Evolutionary conservation across 1,140 invertebrate genomes (phyloP).

Genomic region (Zeugodacus cucurbitae): DNA sequence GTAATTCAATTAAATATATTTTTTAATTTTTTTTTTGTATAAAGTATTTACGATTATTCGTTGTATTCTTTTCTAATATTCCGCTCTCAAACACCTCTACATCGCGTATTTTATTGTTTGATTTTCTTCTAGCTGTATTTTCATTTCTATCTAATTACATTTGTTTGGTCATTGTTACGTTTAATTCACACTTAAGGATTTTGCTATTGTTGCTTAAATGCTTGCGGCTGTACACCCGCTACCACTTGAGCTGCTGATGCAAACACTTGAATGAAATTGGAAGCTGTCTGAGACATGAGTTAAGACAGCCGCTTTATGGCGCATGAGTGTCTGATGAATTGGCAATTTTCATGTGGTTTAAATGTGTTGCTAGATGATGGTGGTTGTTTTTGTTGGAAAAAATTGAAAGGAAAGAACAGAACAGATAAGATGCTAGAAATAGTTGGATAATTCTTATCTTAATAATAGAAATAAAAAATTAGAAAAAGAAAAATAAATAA

Average conservation of each 20-base stretch:
- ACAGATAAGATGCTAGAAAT: not conserved
- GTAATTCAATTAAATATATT: too few species aligned
- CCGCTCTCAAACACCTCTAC: not conserved
- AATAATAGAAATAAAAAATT: not conserved
- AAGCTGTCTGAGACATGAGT: not conserved
- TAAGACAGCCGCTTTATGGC: not conserved
- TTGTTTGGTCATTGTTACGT: not conserved
- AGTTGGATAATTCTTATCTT: too few species aligned
- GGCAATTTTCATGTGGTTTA: not conserved
- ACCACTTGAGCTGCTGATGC: not conserved
- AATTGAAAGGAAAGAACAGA: not conserved
- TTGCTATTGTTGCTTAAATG: not conserved
- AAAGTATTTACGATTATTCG: too few species aligned
- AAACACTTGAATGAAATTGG: constrained; percentile 4
- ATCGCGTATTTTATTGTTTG: not conserved
- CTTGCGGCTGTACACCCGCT: not conserved
- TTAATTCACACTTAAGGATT: not conserved
- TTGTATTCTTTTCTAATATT: not conserved
- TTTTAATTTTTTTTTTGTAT: too few species aligned
- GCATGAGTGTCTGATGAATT: not conserved
- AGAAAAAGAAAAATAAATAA: not conserved
- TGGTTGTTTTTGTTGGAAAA: not conserved
- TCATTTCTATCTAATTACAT: not conserved
- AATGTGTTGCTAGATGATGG: not conserved
- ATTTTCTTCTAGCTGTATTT: not conserved